Percentiles rank a stretch among this genome's conserved stretches.
phyloP scores from a whole-genome alignment of 2,888 invertebrate species.

The Microplitis deprimator region DNA sequence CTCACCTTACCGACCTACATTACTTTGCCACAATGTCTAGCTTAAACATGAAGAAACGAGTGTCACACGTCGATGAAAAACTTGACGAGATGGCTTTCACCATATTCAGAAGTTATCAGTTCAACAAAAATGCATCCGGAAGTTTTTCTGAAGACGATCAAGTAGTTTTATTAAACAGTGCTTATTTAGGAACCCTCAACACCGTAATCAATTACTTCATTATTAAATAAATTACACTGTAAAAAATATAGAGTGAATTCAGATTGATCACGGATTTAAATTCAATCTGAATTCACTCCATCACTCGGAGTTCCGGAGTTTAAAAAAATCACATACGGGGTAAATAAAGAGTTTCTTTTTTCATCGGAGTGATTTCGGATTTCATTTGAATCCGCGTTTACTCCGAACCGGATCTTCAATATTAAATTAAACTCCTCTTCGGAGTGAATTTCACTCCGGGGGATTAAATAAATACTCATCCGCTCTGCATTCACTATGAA shows the following conservation, averaged over 20 bases:
- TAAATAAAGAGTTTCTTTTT: no score
- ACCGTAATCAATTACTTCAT: constrained; percentile 50
- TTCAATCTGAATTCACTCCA: background rate
- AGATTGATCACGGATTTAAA: background rate
- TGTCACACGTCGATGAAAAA: constrained; percentile 72
- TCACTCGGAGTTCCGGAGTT: background rate
- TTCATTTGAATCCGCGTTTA: no score
- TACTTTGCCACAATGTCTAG: constrained; percentile 62
- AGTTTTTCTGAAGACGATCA: constrained; percentile 72
- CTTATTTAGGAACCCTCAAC: constrained; percentile 73
- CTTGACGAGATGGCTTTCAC: constrained; percentile 74
- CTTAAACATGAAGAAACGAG: constrained; percentile 70
- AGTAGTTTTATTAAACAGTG: constrained; percentile 75
- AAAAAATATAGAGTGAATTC: background rate
- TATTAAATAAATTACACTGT: constrained; percentile 35
- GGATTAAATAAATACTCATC: no score
- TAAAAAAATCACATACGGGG: background rate
- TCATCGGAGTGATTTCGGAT: no score
- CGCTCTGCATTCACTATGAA: no score
- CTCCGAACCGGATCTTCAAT: no score
- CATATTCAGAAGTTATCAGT: constrained; percentile 73
- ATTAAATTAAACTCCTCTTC: no score
- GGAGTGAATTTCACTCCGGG: no score
- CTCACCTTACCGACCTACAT: background rate
- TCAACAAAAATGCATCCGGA: constrained; percentile 73